A percentile compares a stretch with the other conserved stretches of the same genome.
These are phyloP conservation scores for Gymnosoma rotundatum DNA, from an alignment of 2,888 invertebrate genomes.

Conservation along the genomic window DNA sequence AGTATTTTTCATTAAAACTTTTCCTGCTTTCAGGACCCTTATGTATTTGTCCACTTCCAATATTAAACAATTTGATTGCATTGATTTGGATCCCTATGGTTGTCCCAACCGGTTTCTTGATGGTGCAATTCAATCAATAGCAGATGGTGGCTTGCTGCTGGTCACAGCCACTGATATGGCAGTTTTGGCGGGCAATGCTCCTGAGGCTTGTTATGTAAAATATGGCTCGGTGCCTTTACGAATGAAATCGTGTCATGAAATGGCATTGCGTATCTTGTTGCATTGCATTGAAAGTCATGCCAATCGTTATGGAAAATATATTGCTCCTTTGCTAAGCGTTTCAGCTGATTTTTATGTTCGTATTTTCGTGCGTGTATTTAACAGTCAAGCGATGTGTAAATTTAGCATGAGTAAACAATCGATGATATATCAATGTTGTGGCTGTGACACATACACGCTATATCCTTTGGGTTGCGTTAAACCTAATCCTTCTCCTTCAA, in stretches of 20 bases:
- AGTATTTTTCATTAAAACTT: background rate
- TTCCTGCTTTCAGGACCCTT: conserved; percentile 85
- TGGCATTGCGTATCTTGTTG: conserved; percentile 96
- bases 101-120: conserved; percentile 96
- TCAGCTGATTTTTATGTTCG: conserved; percentile 98
- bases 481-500: conserved; percentile 84
- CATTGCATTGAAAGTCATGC: conserved; percentile 96
- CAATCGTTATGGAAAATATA: conserved; percentile 95
- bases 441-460: conserved; percentile 91
- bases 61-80: conserved; percentile 89
- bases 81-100: conserved; percentile 99
- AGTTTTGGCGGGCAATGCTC: conserved; percentile 96
- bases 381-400: conserved; percentile 93
- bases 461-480: conserved; percentile 89
- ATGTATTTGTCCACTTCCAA: conserved; percentile 91
- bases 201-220: conserved; percentile 96
- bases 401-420: conserved; percentile 92
- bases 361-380: conserved; percentile 93
- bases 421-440: conserved; percentile 93
- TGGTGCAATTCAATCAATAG: conserved; percentile 91
- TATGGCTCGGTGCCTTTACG: conserved; percentile 95
- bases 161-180: conserved; percentile 99
- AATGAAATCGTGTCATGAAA: conserved; percentile 96
- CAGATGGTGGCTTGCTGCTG: conserved; percentile 92
- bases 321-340: conserved; percentile 93